Evolutionary conservation across 2,888 invertebrate species (phyloP), one percentile per base, ranked within the genome.

Genomic region (Yponomeuta evonymella): DNA sequence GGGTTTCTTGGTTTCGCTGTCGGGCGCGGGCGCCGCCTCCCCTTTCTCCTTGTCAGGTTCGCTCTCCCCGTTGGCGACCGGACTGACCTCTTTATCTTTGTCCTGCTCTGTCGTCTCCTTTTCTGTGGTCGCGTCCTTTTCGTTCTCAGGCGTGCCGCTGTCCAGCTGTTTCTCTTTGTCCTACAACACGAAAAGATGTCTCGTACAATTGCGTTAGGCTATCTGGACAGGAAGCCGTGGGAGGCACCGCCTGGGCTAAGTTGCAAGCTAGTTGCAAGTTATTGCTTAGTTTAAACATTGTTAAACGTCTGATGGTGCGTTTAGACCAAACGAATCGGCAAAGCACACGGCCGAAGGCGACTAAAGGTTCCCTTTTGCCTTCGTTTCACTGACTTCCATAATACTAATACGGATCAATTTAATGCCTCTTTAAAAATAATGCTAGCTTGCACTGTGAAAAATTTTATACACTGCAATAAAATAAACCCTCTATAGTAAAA

Each of bases 111-210:
- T 90, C 65, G 76, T 88, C 79, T 93, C 93, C 81, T 95, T 95
- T 81, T 95, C 95, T 76, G 94, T 94, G 72, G 94, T 94, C 73
- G 94, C 93, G 81, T 95, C 95, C 82, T 95, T 95, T 80, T 95
- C 95, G 77, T 95, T 95, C 81, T 94, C 94, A 2, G 93, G 92
- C 68, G 92, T 93, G 71, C 93, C 93, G 75, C 88, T 93, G 75
- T 94, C 94, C 12, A 90, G 78, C 74, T 93, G 91, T 79, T 94
- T 93, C 78, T 93, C 92, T 84, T 94, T 94, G 76, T 95, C 95
- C 93, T 95, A 79, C 72, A 84, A 85, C 71, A 73, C 71, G 71
- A 75, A 72, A 43, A 68, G 43, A 71, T 58, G 11, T 36, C 23
- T 66, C 23, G 29, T 48, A 12, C 65, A 5, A 65, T 51, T 29